Percentiles rank a stretch among this genome's conserved stretches.
Evolutionary conservation across 2,888 invertebrate genomes (phyloP).

Genomic region (Acheta domesticus): DNA sequence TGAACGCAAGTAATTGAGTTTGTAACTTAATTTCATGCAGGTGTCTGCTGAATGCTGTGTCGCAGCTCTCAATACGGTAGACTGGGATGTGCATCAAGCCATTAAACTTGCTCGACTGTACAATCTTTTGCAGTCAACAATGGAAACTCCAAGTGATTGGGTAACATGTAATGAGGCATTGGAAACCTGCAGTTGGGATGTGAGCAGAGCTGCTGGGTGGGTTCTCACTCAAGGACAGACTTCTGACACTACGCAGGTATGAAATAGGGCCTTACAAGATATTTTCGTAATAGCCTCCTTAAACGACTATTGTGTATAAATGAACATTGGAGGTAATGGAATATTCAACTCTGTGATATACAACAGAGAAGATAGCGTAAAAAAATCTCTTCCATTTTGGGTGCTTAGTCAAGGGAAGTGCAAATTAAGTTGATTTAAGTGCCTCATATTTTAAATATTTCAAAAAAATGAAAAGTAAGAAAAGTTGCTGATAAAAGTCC

Average conservation of each 20-base stretch:
- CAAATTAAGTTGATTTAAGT: too few species aligned
- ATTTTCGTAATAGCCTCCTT: too few species aligned
- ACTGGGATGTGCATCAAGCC: constrained; percentile 86
- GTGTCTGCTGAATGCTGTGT: constrained; percentile 71
- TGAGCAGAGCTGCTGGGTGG: constrained; percentile 73
- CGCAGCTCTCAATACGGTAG: constrained; percentile 73
- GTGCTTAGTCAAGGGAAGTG: too few species aligned
- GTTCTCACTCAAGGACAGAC: constrained; percentile 47
- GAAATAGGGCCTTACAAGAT: neutral
- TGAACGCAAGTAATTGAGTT: neutral
- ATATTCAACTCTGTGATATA: too few species aligned
- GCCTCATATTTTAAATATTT: too few species aligned
- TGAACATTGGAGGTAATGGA: too few species aligned
- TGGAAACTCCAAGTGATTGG: constrained; percentile 27
- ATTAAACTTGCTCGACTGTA: constrained; percentile 76
- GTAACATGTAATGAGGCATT: constrained; percentile 58
- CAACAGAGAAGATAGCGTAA: too few species aligned
- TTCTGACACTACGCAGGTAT: constrained; percentile 37
- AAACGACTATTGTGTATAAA: too few species aligned
- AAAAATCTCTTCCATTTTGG: too few species aligned
- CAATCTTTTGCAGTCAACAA: constrained; percentile 46
- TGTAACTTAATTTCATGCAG: constrained; percentile 42
- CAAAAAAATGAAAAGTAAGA: too few species aligned
- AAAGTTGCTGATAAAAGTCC: too few species aligned
- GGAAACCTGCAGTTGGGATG: constrained; percentile 83